Evolutionary conservation across 2,888 invertebrate species (phyloP), one percentile per base, ranked within the genome.

Genomic region (Sinopyrophorus schimmeli): DNA sequence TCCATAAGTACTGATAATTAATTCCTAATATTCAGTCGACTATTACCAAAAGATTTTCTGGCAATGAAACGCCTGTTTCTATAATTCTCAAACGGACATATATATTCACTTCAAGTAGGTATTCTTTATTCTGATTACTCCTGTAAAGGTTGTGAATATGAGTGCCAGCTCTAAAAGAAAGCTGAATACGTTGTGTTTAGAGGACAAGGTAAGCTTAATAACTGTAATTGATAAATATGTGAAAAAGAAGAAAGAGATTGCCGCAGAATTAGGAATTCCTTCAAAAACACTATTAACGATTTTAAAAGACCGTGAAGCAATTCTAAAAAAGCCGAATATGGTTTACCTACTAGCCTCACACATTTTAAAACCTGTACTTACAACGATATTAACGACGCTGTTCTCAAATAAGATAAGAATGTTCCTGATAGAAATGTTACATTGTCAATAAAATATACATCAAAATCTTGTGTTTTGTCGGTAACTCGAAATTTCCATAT

Each of bases 281-380:
- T 16, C 7, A 6, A 40, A 9, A 5, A 61, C 58, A 21, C 54
- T 62, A 42, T 62, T 59, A 47, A 57, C 57, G 15, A 62, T 64
- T 52, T 54, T 55, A 53, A 58, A 56, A 44, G 59, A 59, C 48
- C 57, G 46, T 50, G 54, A 63, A 37, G 60, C 61, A 55, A 63
- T 62, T 35, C 55, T 24, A 60, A 64, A 59, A 47, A 57, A 51
- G 48, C n/a, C 55, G 63, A 39, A 58, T 49, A 57, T 47, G 37
- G 27, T 28, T 20, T 14, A 35, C 3, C 14, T 10, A 42, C 7
- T 34, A 11, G 34, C 11, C 15, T 28, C 30, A 27, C 28, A 27
- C 40, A 30, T 18, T 40, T 40, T 16, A 48, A 50, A 58, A 61
- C 57, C 50, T 31, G 31, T 18, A 18, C 17, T 4, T 31, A 11